Percentiles rank a stretch among this genome's conserved stretches.
phyloP scores from a whole-genome alignment of 2,888 invertebrate species.

The Busseola fusca region DNA sequence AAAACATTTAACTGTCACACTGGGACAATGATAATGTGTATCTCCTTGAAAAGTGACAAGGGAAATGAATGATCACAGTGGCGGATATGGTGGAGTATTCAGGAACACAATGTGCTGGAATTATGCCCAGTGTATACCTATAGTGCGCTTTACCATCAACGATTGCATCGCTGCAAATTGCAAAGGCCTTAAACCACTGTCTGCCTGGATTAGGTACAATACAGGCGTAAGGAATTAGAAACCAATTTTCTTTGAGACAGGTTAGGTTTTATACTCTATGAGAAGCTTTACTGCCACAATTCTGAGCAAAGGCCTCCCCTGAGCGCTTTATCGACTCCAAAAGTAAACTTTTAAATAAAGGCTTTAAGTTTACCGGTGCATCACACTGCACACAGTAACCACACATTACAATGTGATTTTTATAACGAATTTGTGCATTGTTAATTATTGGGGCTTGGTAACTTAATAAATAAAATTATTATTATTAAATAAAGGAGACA shows the following conservation, averaged over 20 bases:
- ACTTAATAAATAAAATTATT: conserved; percentile 6
- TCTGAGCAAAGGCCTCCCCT: conserved; percentile 4
- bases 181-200: no score
- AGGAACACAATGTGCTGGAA: conserved; percentile 3
- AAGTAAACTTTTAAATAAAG: conserved; percentile 1
- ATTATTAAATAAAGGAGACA: conserved; percentile 1
- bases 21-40: background rate
- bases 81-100: conserved; percentile 23
- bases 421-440: background rate
- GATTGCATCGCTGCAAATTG: no score
- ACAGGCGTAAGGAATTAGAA: background rate
- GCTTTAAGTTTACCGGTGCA: background rate
- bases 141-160: background rate
- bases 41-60: conserved; percentile 11
- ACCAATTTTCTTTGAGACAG: background rate
- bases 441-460: background rate
- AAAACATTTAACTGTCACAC: background rate
- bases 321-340: conserved; percentile 1
- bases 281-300: background rate
- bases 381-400: background rate
- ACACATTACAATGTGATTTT: background rate
- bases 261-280: background rate
- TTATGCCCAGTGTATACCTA: background rate
- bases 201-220: background rate
- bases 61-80: conserved; percentile 37